Conservation (phyloP, 1,140 invertebrate genomes). For the Oreohelix idahoensis region DNA sequence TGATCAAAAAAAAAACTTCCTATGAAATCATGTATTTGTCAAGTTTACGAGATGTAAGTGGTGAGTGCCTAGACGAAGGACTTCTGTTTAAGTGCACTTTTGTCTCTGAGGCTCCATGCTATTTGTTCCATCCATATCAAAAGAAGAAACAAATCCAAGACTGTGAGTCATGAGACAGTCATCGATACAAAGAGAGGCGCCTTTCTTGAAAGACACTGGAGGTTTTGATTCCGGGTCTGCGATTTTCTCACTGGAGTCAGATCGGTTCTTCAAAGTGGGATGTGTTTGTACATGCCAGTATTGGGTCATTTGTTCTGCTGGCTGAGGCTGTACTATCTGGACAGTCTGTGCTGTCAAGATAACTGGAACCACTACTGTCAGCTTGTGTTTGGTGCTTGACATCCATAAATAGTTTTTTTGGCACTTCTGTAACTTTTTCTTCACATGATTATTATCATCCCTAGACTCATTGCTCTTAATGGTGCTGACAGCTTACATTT, state of each 20-base stretch:
- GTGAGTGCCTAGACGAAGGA: no score
- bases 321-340: background rate
- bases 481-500: constrained; percentile 5
- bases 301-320: background rate
- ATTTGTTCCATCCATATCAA: background rate
- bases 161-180: constrained; percentile 83
- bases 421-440: no score
- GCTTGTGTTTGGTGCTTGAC: background rate
- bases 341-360: no score
- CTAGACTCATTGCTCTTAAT: background rate
- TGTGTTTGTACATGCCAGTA: background rate
- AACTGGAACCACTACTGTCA: background rate
- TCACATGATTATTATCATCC: background rate
- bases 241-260: constrained; percentile 77
- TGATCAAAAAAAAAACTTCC: no score
- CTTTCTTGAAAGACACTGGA: constrained; percentile 82
- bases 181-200: constrained; percentile 86
- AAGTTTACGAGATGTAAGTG: no score
- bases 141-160: background rate
- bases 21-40: no score
- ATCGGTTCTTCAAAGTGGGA: background rate
- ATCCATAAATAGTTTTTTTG: no score
- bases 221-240: constrained; percentile 86
- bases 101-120: no score
- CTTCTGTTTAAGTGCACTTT: no score